Evolutionary conservation across 2,888 invertebrate genomes (phyloP).

Genomic region (Lochmaea capreae): DNA sequence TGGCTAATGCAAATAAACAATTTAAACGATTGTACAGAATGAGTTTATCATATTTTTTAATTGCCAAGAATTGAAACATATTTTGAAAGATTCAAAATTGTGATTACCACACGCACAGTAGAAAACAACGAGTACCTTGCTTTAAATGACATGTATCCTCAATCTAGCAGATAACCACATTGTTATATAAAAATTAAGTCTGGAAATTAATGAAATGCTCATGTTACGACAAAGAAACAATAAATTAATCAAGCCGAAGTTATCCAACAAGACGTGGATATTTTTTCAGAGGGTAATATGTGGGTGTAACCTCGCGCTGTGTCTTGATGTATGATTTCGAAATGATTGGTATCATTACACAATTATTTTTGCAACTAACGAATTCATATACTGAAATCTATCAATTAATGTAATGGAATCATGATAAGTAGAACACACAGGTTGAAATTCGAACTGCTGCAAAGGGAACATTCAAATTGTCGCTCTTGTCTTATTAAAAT

Average conservation of each 20-base stretch:
- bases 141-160: not conserved
- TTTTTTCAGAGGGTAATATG: not conserved
- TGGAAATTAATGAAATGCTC: conserved; percentile 13
- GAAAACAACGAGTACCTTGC: not conserved
- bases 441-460: too few relatives aligned
- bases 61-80: too few relatives aligned
- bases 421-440: too few relatives aligned
- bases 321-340: not conserved
- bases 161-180: not conserved
- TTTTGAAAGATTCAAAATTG: too few relatives aligned
- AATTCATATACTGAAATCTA: too few relatives aligned
- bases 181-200: not conserved
- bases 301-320: conserved; percentile 4
- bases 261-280: not conserved
- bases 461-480: too few relatives aligned
- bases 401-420: too few relatives aligned
- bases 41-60: not conserved
- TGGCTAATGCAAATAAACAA: conserved; percentile 8
- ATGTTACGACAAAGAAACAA: not conserved
- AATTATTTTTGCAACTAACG: not conserved
- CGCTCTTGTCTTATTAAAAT: too few relatives aligned
- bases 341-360: not conserved
- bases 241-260: conserved; percentile 9
- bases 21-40: not conserved
- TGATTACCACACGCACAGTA: not conserved